Base-by-base conservation (phyloP, 2,888 invertebrate genomes). In the Drosophila melanosoma region DNA sequence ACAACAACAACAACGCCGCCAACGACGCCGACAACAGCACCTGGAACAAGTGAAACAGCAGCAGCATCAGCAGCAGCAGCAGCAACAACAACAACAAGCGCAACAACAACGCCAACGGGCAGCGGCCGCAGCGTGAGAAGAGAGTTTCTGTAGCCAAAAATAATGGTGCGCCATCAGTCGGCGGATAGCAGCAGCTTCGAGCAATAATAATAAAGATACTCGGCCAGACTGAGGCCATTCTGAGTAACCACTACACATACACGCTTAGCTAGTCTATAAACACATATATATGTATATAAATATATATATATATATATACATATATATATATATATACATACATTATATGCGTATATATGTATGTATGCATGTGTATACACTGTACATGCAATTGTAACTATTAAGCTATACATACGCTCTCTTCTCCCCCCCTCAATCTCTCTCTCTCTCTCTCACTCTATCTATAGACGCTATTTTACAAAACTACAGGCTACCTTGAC, bases 131-230 rank as follows among this genome's bases (percentile, higher is more conserved):
- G 89, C 52, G 51, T 85, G 7, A 93, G 93, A 62, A 88, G 93
- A 49, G 93, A 93, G 57, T 93, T 93, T 76, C 93, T 93, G 89
- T 93, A 93, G 93, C 93, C 93, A 83, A 93, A 92, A 84, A 93
- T 93, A 76, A 88, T 92, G 79, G 91, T 91, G 88, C 93, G 93
- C 76, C 93, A 93, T 92, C 93, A 91, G 84, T 92, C 93, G 85
- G 92, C 92, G 83, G 92, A 93, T 78, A 91, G 90, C 72, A 92
- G 90, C 81, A 91, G 77, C 67, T 71, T 80, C 59, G 80, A 76
- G 69, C 78, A 79, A 33, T 80, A 40, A 40, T 40, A 29, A 15
- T 29, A 42, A 29, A 17, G 56, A 52, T 45, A 48, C 56, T 42
- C 62, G 23, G 23, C 33, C 61, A 57, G 40, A 61, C 68, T 49